Evolutionary conservation across 2,888 invertebrate genomes (phyloP).

Genomic region (Agonum fuliginosum): DNA sequence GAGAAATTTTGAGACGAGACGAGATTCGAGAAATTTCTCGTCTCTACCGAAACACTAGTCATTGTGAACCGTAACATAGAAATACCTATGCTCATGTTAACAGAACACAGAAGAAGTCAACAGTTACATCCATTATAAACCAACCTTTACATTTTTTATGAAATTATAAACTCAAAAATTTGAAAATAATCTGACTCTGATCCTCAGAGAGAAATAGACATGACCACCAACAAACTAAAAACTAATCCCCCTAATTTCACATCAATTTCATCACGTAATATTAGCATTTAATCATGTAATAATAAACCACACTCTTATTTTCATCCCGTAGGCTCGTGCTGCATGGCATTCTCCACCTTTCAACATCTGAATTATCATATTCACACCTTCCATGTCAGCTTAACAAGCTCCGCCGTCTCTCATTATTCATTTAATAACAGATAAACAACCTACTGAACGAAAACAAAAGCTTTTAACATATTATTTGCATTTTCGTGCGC

Average conservation of each 20-base stretch:
- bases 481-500: constrained; percentile 48
- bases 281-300: constrained; percentile 27
- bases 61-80: too few relatives aligned
- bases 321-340: constrained; percentile 15
- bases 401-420: constrained; percentile 18
- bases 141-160: too few relatives aligned
- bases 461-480: constrained; percentile 27
- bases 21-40: too few relatives aligned
- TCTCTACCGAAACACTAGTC: too few relatives aligned
- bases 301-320: neutral
- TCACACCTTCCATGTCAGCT: constrained; percentile 54
- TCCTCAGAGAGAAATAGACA: too few relatives aligned
- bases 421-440: constrained; percentile 44
- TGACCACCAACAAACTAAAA: constrained; percentile 32
- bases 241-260: constrained; percentile 12
- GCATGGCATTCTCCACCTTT: constrained; percentile 40
- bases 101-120: too few relatives aligned
- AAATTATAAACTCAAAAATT: too few relatives aligned
- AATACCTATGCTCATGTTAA: too few relatives aligned
- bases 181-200: too few relatives aligned
- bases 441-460: constrained; percentile 28
- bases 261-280: constrained; percentile 28
- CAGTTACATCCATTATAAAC: too few relatives aligned
- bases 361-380: constrained; percentile 57
- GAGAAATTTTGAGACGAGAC: too few relatives aligned